Conservation (phyloP, 2,888 invertebrate species). For the Sepiola atlantica region DNA sequence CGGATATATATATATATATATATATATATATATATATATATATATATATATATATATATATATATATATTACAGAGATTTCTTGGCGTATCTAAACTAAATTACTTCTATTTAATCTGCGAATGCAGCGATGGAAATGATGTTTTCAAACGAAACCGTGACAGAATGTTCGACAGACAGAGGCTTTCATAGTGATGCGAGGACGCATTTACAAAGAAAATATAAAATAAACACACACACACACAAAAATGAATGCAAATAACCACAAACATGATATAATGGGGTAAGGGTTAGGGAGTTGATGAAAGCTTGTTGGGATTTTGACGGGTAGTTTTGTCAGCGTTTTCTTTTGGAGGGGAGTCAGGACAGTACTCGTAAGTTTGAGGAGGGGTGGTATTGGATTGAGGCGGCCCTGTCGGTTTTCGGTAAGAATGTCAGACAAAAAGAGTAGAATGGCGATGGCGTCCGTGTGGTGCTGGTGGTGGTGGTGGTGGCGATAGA, state of each 20-base stretch:
- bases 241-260: neutral
- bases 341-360: neutral
- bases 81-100: too few relatives aligned
- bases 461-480: neutral
- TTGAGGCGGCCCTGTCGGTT: neutral
- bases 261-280: neutral
- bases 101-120: too few relatives aligned
- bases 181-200: too few relatives aligned
- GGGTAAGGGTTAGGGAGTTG: neutral
- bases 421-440: neutral
- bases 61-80: too few relatives aligned
- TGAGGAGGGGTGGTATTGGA: too few relatives aligned
- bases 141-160: neutral
- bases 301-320: neutral
- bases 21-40: too few relatives aligned
- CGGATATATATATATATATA: too few relatives aligned
- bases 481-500: too few relatives aligned
- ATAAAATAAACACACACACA: neutral
- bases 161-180: neutral
- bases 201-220: neutral
- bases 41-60: too few relatives aligned
- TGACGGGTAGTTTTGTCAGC: neutral
- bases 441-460: neutral
- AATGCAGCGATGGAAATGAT: too few relatives aligned
- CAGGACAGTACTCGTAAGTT: neutral